Conservation (phyloP, 2,797 vertebrate genomes). For the Eutrigla gurnardus region DNA sequence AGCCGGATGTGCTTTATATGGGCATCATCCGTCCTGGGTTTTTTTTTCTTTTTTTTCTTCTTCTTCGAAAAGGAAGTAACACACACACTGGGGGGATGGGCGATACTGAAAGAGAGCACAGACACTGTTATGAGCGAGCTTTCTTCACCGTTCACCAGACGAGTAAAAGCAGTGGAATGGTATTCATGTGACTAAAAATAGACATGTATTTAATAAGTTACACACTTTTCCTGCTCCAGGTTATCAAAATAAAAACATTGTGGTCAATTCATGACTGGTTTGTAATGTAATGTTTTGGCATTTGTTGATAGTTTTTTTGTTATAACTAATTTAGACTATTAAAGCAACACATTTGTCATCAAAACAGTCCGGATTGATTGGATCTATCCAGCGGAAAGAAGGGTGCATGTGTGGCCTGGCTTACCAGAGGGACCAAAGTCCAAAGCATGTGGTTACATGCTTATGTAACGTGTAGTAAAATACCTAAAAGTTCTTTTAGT, state of each 20-base stretch:
- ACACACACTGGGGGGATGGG: conserved; percentile 50
- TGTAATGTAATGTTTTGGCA: not conserved
- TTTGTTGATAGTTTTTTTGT: not conserved
- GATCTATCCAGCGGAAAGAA: not conserved
- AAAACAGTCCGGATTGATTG: not conserved
- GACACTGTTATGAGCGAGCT: conserved; percentile 6
- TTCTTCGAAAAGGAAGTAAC: conserved; percentile 61
- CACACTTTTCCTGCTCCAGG: not conserved
- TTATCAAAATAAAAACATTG: not conserved
- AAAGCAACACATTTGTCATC: not conserved
- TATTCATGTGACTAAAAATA: conserved; percentile 19
- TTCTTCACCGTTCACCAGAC: conserved; percentile 18
- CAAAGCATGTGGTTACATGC: not conserved
- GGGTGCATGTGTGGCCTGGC: not conserved
- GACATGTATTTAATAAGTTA: conserved; percentile 1
- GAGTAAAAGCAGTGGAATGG: conserved; percentile 3
- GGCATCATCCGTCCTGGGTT: conserved; percentile 52
- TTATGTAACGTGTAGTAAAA: not conserved
- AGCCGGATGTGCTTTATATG: conserved; percentile 83
- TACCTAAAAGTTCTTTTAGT: too few relatives aligned
- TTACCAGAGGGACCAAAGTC: not conserved
- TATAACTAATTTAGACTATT: not conserved
- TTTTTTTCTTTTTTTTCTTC: not conserved
- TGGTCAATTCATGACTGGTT: not conserved
- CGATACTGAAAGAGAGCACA: conserved; percentile 38